These are phyloP conservation scores for Progne subis DNA, from an alignment of 2,113 vertebrate species.

Conservation along the genomic window DNA sequence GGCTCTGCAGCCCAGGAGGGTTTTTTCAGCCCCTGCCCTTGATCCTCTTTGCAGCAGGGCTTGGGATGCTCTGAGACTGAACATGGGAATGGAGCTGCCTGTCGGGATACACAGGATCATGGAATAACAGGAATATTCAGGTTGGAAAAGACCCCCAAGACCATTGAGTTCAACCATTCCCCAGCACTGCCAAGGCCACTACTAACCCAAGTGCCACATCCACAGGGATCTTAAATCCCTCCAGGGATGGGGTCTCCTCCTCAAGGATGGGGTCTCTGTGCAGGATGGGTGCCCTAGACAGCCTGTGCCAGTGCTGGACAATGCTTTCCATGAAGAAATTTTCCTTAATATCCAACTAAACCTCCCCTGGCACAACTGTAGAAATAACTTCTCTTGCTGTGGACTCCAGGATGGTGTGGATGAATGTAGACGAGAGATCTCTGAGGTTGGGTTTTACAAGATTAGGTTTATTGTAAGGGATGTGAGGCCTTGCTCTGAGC, in stretches of 20 bases:
- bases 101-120: not conserved
- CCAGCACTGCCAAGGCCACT: no score
- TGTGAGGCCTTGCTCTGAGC: no score
- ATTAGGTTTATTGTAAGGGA: no score
- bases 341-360: not conserved
- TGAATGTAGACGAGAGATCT: no score
- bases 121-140: not conserved
- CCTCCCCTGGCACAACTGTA: no score
- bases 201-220: no score
- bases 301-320: not conserved
- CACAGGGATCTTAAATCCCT: no score
- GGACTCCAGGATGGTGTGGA: no score
- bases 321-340: not conserved
- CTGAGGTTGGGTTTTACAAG: no score
- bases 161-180: not conserved
- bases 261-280: no score
- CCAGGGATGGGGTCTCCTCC: no score
- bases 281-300: not conserved
- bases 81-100: rapidly evolving
- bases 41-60: not conserved
- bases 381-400: no score
- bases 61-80: rapidly evolving
- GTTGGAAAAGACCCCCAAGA: not conserved
- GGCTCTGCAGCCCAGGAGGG: rapidly evolving
- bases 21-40: not conserved